Conservation (phyloP, 2,888 invertebrate genomes). For the Caenorhabditis sp. region DNA sequence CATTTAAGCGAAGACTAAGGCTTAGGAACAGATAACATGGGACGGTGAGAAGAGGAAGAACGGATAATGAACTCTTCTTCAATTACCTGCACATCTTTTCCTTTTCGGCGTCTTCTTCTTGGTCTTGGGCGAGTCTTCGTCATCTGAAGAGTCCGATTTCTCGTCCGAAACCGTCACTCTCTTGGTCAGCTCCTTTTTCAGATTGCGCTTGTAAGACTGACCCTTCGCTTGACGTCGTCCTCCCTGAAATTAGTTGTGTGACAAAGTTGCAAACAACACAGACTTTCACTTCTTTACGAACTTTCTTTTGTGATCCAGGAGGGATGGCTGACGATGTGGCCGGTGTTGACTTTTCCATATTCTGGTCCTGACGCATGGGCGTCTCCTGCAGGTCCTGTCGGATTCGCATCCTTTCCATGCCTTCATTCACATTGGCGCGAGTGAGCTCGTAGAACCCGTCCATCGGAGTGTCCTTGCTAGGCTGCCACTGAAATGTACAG, state of each 20-base stretch:
- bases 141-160: background rate
- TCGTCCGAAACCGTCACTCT: background rate
- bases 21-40: no score
- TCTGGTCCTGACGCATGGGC: background rate
- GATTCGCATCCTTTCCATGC: background rate
- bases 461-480: background rate
- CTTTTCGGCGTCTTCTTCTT: no score
- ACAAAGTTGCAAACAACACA: no score
- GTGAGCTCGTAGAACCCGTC: background rate
- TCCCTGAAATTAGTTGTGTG: no score
- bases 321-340: background rate
- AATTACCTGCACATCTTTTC: no score
- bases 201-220: no score
- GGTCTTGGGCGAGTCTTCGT: no score
- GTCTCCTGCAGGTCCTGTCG: no score
- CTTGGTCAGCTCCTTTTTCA: background rate
- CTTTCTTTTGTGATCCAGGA: background rate
- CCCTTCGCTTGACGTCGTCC: no score
- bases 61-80: no score
- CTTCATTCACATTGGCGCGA: background rate
- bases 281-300: background rate
- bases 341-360: background rate
- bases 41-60: no score
- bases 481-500: background rate
- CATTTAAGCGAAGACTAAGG: no score